Evolutionary conservation across 2,113 vertebrate genomes (phyloP).

Genomic region (Mustela lutreola): DNA sequence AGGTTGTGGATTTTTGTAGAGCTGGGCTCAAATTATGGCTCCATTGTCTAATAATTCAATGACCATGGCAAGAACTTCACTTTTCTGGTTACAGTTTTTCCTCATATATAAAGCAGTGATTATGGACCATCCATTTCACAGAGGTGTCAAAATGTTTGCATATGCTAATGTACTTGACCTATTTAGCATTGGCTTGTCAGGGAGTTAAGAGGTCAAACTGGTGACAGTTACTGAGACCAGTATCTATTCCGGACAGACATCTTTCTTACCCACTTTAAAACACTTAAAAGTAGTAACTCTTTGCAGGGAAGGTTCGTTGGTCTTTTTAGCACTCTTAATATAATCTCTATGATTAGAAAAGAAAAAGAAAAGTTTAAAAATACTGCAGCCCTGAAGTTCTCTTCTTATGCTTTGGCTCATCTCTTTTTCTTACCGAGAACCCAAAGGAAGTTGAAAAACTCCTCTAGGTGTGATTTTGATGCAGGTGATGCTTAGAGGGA

Average conservation of each 20-base stretch:
- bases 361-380: not conserved
- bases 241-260: not conserved
- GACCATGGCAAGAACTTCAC: not conserved
- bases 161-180: not conserved
- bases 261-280: conserved; percentile 8
- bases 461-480: not conserved
- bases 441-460: not conserved
- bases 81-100: not conserved
- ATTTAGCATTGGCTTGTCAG: not conserved
- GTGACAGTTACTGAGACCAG: not conserved
- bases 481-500: not conserved
- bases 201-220: not conserved
- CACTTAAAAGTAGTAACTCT: not conserved
- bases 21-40: not conserved
- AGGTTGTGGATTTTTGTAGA: not conserved
- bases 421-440: not conserved
- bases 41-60: not conserved
- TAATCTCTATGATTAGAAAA: not conserved
- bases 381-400: not conserved
- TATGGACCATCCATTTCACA: not conserved
- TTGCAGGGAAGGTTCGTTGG: not conserved
- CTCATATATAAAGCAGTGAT: not conserved
- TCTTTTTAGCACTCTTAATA: conserved; percentile 3
- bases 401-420: not conserved
- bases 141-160: not conserved